Evolutionary conservation across 2,888 invertebrate genomes (phyloP).

Genomic region (Lydus trimaculatus): DNA sequence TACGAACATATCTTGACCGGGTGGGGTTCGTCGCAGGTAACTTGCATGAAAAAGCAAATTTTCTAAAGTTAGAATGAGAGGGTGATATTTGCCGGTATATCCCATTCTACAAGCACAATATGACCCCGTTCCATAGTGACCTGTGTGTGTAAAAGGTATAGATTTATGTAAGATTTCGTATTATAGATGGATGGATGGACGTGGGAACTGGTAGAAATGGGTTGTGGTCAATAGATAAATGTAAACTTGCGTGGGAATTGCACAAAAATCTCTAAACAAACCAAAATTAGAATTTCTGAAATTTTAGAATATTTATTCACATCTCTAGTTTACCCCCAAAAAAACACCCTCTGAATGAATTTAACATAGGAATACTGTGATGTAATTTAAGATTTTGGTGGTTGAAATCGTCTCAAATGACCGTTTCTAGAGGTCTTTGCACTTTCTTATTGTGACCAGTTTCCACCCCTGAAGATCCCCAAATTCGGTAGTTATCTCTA

Average conservation of each 20-base stretch:
- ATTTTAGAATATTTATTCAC: not conserved
- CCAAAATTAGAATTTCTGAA: not conserved
- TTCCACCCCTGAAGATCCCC: not conserved
- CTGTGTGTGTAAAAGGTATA: not conserved
- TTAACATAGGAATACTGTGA: not conserved
- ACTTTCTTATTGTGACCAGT: not conserved
- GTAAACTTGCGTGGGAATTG: constrained; percentile 1
- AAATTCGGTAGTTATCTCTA: not conserved
- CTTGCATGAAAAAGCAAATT: constrained; percentile 28
- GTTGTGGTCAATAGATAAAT: not conserved
- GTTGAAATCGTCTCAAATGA: not conserved
- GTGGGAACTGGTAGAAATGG: not conserved
- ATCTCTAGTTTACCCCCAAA: not conserved
- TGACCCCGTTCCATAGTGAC: constrained; percentile 2
- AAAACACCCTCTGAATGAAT: not conserved
- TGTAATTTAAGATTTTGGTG: not conserved
- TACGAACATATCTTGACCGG: not conserved
- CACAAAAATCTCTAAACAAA: not conserved
- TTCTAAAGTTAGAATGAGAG: constrained; percentile 22
- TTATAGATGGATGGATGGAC: too few relatives aligned
- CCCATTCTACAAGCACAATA: not conserved
- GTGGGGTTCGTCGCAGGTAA: not conserved
- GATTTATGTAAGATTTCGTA: constrained; percentile 8
- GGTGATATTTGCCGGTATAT: not conserved
- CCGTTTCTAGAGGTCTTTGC: not conserved